phyloP scores from a whole-genome alignment of 1,140 invertebrate species.

The Leptinotarsa undecemlineata region DNA sequence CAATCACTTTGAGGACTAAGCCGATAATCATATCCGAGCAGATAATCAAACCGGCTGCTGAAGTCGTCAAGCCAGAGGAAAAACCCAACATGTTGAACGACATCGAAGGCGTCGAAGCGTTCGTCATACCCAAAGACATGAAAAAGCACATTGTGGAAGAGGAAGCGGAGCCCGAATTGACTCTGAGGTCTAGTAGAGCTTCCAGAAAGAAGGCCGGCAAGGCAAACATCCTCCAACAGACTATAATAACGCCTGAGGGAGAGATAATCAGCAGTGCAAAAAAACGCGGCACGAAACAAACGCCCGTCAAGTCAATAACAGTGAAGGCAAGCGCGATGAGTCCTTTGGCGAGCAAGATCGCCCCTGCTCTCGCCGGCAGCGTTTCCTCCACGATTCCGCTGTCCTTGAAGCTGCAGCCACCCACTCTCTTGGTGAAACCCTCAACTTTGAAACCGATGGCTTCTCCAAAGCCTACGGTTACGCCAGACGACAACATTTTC shows the following conservation, averaged over 20 bases:
- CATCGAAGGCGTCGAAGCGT: constrained; percentile 52
- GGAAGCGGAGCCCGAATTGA: not conserved
- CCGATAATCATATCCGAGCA: constrained; percentile 52
- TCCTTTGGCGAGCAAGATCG: not conserved
- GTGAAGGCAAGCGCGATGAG: not conserved
- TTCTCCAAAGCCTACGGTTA: constrained; percentile 32
- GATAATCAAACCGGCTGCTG: constrained; percentile 47
- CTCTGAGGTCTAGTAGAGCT: constrained; percentile 4
- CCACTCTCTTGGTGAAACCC: not conserved
- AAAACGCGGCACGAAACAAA: not conserved
- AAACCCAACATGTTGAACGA: constrained; percentile 32
- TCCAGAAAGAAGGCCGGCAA: constrained; percentile 36
- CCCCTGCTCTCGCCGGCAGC: not conserved
- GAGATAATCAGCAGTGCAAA: constrained; percentile 36
- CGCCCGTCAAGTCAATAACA: not conserved
- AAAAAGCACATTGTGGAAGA: constrained; percentile 41
- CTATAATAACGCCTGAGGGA: constrained; percentile 51
- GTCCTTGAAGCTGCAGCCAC: not conserved
- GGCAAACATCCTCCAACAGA: constrained; percentile 53
- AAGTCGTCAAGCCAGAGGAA: constrained; percentile 42
- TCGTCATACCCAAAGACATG: constrained; percentile 50
- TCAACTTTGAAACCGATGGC: not conserved
- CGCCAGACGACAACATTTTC: constrained; percentile 64
- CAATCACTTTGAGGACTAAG: constrained; percentile 32
- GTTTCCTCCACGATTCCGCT: not conserved